Percentiles rank a stretch among this genome's conserved stretches.
phyloP scores from a whole-genome alignment of 2,888 invertebrate genomes.

The Fragum whitleyi region DNA sequence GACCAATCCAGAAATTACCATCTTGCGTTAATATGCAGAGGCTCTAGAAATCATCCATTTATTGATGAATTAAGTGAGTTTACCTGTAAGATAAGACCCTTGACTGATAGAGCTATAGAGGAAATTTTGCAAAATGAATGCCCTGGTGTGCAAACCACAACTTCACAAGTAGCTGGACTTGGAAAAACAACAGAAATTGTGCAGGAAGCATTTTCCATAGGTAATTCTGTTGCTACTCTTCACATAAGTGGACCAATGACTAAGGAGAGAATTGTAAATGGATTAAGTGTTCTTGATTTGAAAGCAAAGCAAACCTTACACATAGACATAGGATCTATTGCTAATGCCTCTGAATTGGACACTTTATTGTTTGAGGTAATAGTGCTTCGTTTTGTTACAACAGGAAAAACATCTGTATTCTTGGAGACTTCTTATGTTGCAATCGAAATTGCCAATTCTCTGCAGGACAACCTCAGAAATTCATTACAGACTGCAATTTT shows the following conservation, averaged over 20 bases:
- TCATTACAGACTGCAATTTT: constrained; percentile 63
- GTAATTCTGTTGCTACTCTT: constrained; percentile 46
- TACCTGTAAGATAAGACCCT: constrained; percentile 35
- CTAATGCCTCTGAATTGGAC: constrained; percentile 63
- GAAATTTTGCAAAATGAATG: constrained; percentile 44
- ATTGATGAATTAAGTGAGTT: constrained; percentile 52
- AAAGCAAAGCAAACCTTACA: constrained; percentile 59
- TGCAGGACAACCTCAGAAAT: constrained; percentile 63
- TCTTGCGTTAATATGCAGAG: constrained; percentile 69
- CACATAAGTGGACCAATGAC: constrained; percentile 69
- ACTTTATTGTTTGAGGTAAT: constrained; percentile 70
- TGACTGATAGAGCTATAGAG: constrained; percentile 35
- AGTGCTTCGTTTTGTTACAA: constrained; percentile 57
- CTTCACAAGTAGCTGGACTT: constrained; percentile 68
- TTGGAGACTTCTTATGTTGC: constrained; percentile 55
- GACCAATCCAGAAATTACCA: constrained; percentile 22
- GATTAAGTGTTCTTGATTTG: constrained; percentile 43
- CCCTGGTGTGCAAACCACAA: constrained; percentile 53
- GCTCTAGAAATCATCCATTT: constrained; percentile 66
- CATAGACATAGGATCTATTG: constrained; percentile 67
- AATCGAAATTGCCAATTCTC: constrained; percentile 72
- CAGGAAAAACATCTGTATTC: constrained; percentile 44
- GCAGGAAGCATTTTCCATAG: constrained; percentile 37
- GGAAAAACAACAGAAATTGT: constrained; percentile 67
- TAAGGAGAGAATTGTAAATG: constrained; percentile 47